Evolutionary conservation across 2,888 invertebrate species (phyloP), one percentile per base, ranked within the genome.

Genomic region (Amiota minor): DNA sequence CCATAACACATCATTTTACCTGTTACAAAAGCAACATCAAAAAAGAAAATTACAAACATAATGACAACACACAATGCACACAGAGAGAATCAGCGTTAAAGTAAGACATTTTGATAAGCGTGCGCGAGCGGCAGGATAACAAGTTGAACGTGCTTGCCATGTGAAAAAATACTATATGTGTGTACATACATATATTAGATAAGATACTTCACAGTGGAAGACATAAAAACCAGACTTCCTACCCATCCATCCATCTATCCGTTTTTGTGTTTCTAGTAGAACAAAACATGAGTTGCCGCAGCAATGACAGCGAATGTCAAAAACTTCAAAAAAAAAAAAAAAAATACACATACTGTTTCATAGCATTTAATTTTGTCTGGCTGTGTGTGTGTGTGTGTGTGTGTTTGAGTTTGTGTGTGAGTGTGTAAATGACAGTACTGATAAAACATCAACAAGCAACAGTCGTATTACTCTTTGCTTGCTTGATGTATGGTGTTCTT

Each of bases 101-200:
- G 56, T 56, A 56, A 56, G 56, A 56, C 56, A 56, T 56, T 56
- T 16, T 56, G 56, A 56, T 56, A 56, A 16, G 56, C 18, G 18
- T 18, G 16, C 11, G n/a, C n/a, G 53, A 53, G n/a, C 53, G 14
- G 18, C 56, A 56, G 56, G 16, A 56, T 16, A 56, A 56, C 14
- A 16, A 14, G 4, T 56, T 16, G 16, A 16, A 56, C 56, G 16
- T 56, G 16, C 9, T 16, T 56, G 56, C 9, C 53, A 50, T 50
- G 4, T 50, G 53, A 12, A 12, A 10, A 50, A 50, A n/a, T 9
- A 49, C 49, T 10, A 50, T 12, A n/a, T 8, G 53, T n/a, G 1
- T 2, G 50, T 14, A 50, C 6, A 50, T 11, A 50, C 4, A 23
- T 35, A 35, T 35, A 35, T 35, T 35, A 35, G 35, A 35, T 35